Conservation (phyloP, 2,113 vertebrate genomes). For the Isichthys henryi region DNA sequence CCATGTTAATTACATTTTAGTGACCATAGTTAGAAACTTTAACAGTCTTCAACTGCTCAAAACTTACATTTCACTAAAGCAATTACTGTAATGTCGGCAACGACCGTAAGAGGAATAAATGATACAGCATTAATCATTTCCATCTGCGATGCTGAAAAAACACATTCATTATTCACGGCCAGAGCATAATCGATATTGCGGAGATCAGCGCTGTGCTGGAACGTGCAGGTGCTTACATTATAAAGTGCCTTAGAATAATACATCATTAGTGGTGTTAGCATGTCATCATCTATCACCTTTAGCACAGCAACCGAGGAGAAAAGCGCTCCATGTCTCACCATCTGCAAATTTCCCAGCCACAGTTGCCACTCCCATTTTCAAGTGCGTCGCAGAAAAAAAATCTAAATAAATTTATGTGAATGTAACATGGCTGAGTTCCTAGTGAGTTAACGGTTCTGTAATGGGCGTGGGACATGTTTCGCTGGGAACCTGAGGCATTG, state of each 20-base stretch:
- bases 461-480: background rate
- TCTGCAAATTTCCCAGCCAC: background rate
- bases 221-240: slow-evolving; percentile 18
- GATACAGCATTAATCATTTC: slow-evolving; percentile 45
- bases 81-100: slow-evolving; percentile 40
- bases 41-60: slow-evolving; percentile 43
- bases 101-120: slow-evolving; percentile 38
- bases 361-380: background rate
- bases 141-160: slow-evolving; percentile 37
- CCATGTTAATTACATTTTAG: slow-evolving; percentile 49
- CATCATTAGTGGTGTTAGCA: background rate
- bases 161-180: slow-evolving; percentile 15
- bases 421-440: background rate
- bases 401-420: background rate
- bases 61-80: slow-evolving; percentile 37
- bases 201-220: background rate
- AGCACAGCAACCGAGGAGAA: background rate
- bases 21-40: slow-evolving; percentile 34
- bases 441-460: background rate
- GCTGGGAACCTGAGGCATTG: background rate
- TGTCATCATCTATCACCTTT: slow-evolving; percentile 6
- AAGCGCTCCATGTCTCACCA: background rate
- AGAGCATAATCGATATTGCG: background rate
- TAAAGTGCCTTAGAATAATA: slow-evolving; percentile 13
- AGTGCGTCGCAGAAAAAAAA: background rate